Conservation (phyloP, 2,113 vertebrate genomes). For the Acrocephalus arundinaceus region DNA sequence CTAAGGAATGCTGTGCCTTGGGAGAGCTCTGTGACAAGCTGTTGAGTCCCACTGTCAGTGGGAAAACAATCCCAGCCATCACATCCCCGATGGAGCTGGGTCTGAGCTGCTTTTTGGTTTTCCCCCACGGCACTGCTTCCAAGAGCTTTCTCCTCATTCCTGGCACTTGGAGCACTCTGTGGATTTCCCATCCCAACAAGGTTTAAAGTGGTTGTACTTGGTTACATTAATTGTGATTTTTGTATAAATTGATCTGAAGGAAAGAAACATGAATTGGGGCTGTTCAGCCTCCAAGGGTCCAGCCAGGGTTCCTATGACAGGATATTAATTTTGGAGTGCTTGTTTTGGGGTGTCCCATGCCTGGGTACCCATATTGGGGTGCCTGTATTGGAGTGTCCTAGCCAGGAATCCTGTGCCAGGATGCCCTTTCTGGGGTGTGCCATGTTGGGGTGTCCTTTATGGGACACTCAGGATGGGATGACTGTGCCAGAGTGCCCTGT, state of each 20-base stretch:
- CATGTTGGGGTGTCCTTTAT: neutral
- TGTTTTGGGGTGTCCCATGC: neutral
- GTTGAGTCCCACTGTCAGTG: neutral
- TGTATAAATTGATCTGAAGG: neutral
- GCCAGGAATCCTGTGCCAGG: neutral
- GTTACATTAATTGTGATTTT: fast-evolving
- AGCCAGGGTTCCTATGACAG: neutral
- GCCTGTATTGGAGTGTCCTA: neutral
- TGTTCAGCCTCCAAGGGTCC: neutral
- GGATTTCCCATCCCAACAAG: fast-evolving
- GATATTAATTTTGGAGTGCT: neutral
- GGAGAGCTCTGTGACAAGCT: neutral
- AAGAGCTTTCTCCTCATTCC: neutral
- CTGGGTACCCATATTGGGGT: neutral
- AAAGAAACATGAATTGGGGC: neutral
- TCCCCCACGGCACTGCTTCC: neutral
- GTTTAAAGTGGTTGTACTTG: neutral
- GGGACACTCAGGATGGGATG: neutral
- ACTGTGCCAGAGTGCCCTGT: neutral
- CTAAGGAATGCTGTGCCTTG: neutral
- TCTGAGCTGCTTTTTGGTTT: neutral
- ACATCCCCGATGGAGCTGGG: neutral
- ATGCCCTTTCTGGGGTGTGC: neutral
- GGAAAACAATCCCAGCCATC: neutral
- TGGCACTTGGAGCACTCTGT: fast-evolving